phyloP scores from a whole-genome alignment of 2,113 vertebrate genomes.

The Oreamnos americanus region DNA sequence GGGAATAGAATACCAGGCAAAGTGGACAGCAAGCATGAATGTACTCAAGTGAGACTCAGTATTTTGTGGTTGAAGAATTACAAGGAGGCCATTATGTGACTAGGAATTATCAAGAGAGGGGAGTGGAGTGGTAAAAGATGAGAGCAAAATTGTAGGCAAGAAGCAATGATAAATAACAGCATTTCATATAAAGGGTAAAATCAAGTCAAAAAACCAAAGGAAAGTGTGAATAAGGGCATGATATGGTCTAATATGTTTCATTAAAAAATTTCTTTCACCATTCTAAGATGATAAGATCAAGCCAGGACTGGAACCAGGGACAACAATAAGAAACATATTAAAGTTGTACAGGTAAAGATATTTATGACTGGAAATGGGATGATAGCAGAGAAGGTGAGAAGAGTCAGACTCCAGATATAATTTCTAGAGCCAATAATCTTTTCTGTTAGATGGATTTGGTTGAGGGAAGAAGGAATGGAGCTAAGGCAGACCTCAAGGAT shows the following conservation, averaged over 20 bases:
- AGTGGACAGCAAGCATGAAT: not conserved
- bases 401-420: not conserved
- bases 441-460: not conserved
- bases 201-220: not conserved
- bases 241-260: not conserved
- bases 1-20: not conserved
- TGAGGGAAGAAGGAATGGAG: not conserved
- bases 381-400: not conserved
- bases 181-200: not conserved
- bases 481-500: not conserved
- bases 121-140: not conserved
- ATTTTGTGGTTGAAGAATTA: not conserved
- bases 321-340: not conserved
- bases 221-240: not conserved
- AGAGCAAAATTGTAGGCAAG: not conserved
- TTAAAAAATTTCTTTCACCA: not conserved
- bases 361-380: not conserved
- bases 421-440: not conserved
- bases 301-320: not conserved
- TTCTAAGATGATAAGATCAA: not conserved
- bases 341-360: not conserved
- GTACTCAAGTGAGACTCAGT: not conserved
- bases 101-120: not conserved
- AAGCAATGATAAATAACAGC: not conserved
- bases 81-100: not conserved